A percentile compares a stretch with the other conserved stretches of the same genome.
These are phyloP conservation scores for Thera obeliscata DNA, from an alignment of 2,888 invertebrate genomes.

Conservation along the genomic window DNA sequence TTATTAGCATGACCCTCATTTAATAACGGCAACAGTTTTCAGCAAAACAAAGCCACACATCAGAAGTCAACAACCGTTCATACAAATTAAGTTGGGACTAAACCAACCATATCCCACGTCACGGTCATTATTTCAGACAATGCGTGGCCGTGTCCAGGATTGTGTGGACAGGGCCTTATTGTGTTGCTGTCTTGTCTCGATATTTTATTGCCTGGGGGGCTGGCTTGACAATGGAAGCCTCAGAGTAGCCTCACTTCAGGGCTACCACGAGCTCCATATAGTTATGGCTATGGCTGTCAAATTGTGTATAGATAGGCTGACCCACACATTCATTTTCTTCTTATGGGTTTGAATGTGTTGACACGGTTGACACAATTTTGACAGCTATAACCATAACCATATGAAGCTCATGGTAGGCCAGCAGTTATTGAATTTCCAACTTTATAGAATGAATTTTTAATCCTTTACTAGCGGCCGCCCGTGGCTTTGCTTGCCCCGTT, in stretches of 20 bases:
- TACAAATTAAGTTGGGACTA: constrained; percentile 33
- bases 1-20: too few species aligned
- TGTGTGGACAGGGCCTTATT: constrained; percentile 24
- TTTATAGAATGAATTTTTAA: not conserved
- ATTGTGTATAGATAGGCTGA: too few species aligned
- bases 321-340: too few species aligned
- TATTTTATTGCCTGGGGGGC: constrained; percentile 2
- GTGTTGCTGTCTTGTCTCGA: constrained; percentile 10
- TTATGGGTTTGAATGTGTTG: too few species aligned
- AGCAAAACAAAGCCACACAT: constrained; percentile 4
- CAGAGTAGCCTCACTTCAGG: not conserved
- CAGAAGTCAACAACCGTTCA: constrained; percentile 44
- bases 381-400: too few species aligned
- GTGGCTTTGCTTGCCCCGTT: too few species aligned
- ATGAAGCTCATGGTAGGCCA: too few species aligned
- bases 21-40: constrained; percentile 4
- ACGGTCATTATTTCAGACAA: constrained; percentile 48
- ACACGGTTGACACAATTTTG: too few species aligned
- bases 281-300: too few species aligned
- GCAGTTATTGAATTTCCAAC: not conserved
- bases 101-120: constrained; percentile 35
- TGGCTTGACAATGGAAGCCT: not conserved
- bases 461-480: too few species aligned
- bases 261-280: too few species aligned
- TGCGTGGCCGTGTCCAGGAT: constrained; percentile 29